Conservation (phyloP, 92 coral and sea anemone species). For the Palythoa grandiflora region DNA sequence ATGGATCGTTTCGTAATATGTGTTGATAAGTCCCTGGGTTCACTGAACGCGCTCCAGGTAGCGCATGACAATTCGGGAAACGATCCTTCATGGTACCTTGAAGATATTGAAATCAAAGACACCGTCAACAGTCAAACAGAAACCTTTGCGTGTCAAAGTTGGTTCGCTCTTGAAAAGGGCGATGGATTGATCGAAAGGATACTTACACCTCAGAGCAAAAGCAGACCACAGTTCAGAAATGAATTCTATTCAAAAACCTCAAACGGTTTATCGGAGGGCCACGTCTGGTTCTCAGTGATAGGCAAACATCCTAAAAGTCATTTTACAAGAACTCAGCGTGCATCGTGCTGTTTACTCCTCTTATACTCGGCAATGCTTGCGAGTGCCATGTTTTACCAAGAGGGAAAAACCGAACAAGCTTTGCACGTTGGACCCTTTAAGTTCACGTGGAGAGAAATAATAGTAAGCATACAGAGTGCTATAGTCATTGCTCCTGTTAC, state of each 20-base stretch:
- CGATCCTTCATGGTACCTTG: constrained; percentile 52
- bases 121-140: neutral
- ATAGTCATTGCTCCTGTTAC: constrained; percentile 45
- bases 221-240: constrained; percentile 15
- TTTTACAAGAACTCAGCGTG: constrained; percentile 57
- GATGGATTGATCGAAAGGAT: constrained; percentile 54
- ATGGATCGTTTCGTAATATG: constrained; percentile 62
- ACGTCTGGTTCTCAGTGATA: constrained; percentile 62
- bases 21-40: constrained; percentile 56
- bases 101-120: constrained; percentile 38
- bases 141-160: constrained; percentile 46
- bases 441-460: constrained; percentile 49
- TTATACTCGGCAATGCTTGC: constrained; percentile 56
- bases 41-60: constrained; percentile 40
- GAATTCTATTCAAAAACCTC: constrained; percentile 28
- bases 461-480: constrained; percentile 51
- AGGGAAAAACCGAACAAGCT: constrained; percentile 25
- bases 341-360: constrained; percentile 52
- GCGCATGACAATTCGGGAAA: constrained; percentile 62
- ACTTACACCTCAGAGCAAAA: neutral
- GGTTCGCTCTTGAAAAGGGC: constrained; percentile 65
- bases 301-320: constrained; percentile 50
- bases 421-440: constrained; percentile 56
- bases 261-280: constrained; percentile 52
- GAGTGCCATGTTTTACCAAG: constrained; percentile 64